These are phyloP conservation scores for Loxodonta africana DNA, from an alignment of 2,113 vertebrate species.

Conservation along the genomic window DNA sequence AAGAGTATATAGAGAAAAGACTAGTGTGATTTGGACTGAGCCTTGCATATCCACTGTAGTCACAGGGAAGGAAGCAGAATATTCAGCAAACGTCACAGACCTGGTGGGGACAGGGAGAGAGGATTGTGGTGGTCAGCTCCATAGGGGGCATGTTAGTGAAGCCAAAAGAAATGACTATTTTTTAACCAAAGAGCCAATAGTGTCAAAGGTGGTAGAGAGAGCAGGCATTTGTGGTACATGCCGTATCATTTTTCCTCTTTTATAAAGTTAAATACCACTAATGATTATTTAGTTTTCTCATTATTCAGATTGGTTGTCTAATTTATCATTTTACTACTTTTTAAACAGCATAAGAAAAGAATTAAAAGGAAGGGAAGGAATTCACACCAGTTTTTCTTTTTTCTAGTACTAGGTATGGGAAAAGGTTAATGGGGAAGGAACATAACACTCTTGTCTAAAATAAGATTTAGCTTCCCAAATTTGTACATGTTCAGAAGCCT, in stretches of 20 bases:
- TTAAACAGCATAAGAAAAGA: not conserved
- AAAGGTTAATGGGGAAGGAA: not conserved
- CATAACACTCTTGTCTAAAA: not conserved
- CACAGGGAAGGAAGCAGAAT: not conserved
- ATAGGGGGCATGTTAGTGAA: not conserved
- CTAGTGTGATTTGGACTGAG: not conserved
- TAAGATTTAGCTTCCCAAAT: not conserved
- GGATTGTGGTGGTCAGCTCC: not conserved
- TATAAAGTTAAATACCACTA: not conserved
- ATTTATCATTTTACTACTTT: constrained; percentile 9
- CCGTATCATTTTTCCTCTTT: not conserved
- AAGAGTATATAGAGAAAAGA: not conserved
- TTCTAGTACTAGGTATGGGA: not conserved
- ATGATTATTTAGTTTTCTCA: not conserved
- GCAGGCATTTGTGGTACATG: not conserved
- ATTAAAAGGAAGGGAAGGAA: not conserved
- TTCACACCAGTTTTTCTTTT: not conserved
- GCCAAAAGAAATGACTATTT: not conserved
- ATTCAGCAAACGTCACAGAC: not conserved
- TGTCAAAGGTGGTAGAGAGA: not conserved
- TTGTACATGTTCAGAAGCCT: not conserved
- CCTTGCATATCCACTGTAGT: not conserved
- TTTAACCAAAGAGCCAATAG: not conserved
- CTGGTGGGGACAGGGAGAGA: not conserved
- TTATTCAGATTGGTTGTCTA: not conserved